Conservation (phyloP, 2,113 vertebrate species). For the Alces alces region DNA sequence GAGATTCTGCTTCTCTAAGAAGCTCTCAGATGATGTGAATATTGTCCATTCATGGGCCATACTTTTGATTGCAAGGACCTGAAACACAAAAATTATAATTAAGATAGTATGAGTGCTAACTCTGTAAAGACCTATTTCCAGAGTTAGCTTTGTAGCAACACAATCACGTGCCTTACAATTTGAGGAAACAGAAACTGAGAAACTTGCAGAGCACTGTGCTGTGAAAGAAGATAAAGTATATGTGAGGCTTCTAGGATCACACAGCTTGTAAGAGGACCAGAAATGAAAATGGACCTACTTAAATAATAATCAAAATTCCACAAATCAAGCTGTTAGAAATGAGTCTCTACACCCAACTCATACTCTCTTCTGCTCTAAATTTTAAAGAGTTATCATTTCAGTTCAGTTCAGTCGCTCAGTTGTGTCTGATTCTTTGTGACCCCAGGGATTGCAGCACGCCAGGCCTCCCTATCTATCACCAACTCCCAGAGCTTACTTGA, state of each 20-base stretch:
- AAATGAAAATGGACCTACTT: background rate
- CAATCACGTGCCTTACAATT: background rate
- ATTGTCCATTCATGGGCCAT: background rate
- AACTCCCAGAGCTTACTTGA: background rate
- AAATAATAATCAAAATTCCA: background rate
- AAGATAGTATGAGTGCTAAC: background rate
- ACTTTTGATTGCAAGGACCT: background rate
- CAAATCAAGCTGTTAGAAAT: background rate
- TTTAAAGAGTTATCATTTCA: background rate
- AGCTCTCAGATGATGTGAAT: background rate
- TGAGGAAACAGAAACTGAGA: background rate
- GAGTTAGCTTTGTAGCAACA: background rate
- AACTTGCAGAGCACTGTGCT: background rate
- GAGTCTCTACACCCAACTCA: background rate
- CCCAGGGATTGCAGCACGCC: background rate
- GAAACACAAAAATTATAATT: background rate
- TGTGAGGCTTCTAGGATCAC: background rate
- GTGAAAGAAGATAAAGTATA: background rate
- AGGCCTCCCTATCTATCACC: background rate
- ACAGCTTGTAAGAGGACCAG: background rate
- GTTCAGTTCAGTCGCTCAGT: background rate
- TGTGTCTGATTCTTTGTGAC: accelerated
- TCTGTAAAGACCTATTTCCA: background rate
- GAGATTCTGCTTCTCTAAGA: background rate
- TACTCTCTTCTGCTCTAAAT: background rate